Percentiles rank a stretch among this genome's conserved stretches.
phyloP scores from a whole-genome alignment of 30 jellyfish, hydroid and myxozoan species.

The Chironex yamaguchii region DNA sequence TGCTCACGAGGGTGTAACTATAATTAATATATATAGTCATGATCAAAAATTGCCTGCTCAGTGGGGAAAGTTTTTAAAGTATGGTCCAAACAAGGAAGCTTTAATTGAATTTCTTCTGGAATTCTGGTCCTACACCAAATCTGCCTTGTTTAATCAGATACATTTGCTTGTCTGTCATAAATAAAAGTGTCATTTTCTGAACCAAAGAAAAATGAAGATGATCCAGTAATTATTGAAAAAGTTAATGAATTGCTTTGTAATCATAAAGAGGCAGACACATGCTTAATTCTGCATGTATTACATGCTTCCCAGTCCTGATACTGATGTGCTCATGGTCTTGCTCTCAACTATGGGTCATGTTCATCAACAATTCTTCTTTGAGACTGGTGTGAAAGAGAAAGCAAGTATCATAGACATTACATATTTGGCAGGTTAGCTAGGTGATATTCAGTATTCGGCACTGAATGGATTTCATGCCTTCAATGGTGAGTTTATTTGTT shows the following conservation, averaged over 20 bases:
- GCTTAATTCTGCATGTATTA: conserved; percentile 40
- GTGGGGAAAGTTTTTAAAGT: too few relatives aligned
- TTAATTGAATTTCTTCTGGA: too few relatives aligned
- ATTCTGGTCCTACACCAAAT: too few relatives aligned
- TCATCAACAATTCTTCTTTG: neutral
- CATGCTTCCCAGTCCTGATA: conserved; percentile 55
- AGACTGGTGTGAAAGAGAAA: conserved; percentile 31
- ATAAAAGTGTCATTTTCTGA: too few relatives aligned
- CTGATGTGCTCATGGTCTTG: conserved; percentile 47
- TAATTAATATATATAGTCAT: too few relatives aligned
- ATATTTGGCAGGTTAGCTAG: conserved; percentile 2
- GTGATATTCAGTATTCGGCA: conserved; percentile 15
- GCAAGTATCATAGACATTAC: conserved; percentile 23
- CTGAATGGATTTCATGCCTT: conserved; percentile 50
- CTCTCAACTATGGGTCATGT: conserved; percentile 23
- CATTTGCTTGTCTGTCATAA: too few relatives aligned
- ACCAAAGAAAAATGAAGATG: neutral
- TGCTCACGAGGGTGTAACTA: too few relatives aligned
- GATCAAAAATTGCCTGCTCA: too few relatives aligned
- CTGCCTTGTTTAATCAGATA: too few relatives aligned
- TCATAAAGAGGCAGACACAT: conserved; percentile 48
- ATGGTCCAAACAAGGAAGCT: too few relatives aligned
- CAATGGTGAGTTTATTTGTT: too few relatives aligned
- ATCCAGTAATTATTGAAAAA: conserved; percentile 2
- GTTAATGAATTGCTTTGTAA: conserved; percentile 3